Evolutionary conservation across 2,797 vertebrate species (phyloP), one percentile per base, ranked within the genome.

Genomic region (Sebastes miniatus): DNA sequence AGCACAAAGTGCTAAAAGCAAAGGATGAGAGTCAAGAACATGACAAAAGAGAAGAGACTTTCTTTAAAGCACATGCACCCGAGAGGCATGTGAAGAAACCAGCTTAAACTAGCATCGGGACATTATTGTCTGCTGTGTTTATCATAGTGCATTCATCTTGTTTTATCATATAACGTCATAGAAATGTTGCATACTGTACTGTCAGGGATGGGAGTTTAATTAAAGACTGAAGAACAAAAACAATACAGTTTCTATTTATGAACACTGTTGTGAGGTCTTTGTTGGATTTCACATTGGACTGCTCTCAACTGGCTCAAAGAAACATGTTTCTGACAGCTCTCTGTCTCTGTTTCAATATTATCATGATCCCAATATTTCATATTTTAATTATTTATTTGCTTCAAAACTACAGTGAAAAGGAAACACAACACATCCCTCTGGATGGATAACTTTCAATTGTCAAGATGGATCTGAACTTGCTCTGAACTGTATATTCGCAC

Each of bases 1-100:
- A 85, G 22, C 59, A 75, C 54, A 72, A 1, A 67, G 70, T 31
- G 69, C 72, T 74, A 39, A 85, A 85, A 89, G 58, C 34, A 54
- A 54, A 79, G 50, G 34, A 81, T 77, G 80, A 71, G 52, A 77
- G 70, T 69, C 22, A 70, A 32, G 78, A 80, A 66, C 20, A 70
- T 31, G 74, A 74, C 70, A 65, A 76, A 52, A 13, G 69, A 75
- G 70, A 73, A 68, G 80, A 12, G 80, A 10, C 18, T 58, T 20
- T 29, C 12, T 65, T 18, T 32, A n/a, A 32, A 75, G 29, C 22
- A 59, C 39, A 43, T 29, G 65, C 14, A 25, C 54, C 47, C 68
- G 4, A 69, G 31, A 6, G 36, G 63, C n/a, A 6, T 2, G 14
- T 2, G 27, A 31, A 43, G 43, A 63, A 8, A 68, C 11, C 50